These are phyloP conservation scores for Helogale parvula DNA, from an alignment of 2,113 vertebrate genomes.

Conservation along the genomic window DNA sequence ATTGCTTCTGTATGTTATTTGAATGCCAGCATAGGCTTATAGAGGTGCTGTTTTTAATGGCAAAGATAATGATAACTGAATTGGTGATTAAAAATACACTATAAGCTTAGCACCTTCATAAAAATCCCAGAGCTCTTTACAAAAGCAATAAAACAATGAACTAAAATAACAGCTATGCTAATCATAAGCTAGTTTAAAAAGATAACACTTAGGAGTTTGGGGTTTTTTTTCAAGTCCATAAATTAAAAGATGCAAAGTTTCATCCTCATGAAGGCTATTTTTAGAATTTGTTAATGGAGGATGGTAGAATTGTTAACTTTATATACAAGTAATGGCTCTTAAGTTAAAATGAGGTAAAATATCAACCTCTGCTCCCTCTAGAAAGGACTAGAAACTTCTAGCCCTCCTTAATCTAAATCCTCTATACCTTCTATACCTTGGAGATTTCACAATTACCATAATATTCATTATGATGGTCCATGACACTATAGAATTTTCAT, in stretches of 20 bases:
- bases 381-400: too few species aligned
- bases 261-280: conserved; percentile 46
- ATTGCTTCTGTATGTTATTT: conserved; percentile 71
- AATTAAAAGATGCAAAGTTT: conserved; percentile 45
- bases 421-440: background rate
- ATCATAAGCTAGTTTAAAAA: conserved; percentile 72
- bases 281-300: conserved; percentile 46
- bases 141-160: conserved; percentile 66
- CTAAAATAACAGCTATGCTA: conserved; percentile 67
- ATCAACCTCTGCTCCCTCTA: too few species aligned
- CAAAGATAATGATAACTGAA: conserved; percentile 67
- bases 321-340: background rate
- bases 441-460: background rate
- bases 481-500: background rate
- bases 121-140: conserved; percentile 67
- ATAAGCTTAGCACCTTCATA: conserved; percentile 61
- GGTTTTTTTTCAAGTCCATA: conserved; percentile 14
- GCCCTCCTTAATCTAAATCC: background rate
- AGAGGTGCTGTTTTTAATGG: conserved; percentile 78
- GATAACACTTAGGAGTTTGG: conserved; percentile 34
- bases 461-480: background rate
- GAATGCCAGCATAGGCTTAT: conserved; percentile 63
- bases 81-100: conserved; percentile 73
- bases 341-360: background rate
- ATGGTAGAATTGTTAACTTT: background rate